These are phyloP conservation scores for Sylvicapra grimmia DNA, from an alignment of 2,113 vertebrate genomes.

Conservation along the genomic window DNA sequence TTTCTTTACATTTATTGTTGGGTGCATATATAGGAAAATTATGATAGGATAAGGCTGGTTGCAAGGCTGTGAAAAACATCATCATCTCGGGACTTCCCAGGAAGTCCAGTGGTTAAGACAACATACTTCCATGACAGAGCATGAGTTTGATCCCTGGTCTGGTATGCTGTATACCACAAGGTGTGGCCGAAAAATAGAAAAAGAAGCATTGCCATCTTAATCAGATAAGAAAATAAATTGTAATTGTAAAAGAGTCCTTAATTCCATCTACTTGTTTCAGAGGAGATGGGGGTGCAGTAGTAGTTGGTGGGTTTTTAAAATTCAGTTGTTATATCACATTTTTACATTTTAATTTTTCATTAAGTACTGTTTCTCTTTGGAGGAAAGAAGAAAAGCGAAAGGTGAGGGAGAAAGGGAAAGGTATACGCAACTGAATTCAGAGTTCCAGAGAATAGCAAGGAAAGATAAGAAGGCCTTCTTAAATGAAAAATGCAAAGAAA, in stretches of 20 bases:
- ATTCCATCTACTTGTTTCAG: not conserved
- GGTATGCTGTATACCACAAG: not conserved
- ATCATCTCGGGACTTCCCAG: not conserved
- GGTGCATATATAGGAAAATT: not conserved
- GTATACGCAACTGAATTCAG: not conserved
- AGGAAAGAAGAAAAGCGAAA: not conserved
- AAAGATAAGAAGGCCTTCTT: not conserved
- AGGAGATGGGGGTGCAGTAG: not conserved
- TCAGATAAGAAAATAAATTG: not conserved
- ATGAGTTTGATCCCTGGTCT: not conserved
- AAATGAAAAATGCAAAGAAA: not conserved
- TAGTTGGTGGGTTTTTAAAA: not conserved
- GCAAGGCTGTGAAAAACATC: not conserved
- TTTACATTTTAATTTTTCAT: slow-evolving; percentile 3
- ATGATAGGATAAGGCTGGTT: not conserved
- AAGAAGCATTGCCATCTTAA: not conserved
- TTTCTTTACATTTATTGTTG: not conserved
- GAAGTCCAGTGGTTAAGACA: not conserved
- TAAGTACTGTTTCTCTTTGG: slow-evolving; percentile 22
- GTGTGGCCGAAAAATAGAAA: not conserved
- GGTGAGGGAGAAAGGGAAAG: not conserved
- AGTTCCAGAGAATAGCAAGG: not conserved
- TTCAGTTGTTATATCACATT: not conserved
- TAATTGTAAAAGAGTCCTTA: not conserved
- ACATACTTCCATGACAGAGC: not conserved